Percentiles rank a stretch among this genome's conserved stretches.
Evolutionary conservation across 2,888 invertebrate species (phyloP).

Genomic region (Sphaerophoria rueppellii): DNA sequence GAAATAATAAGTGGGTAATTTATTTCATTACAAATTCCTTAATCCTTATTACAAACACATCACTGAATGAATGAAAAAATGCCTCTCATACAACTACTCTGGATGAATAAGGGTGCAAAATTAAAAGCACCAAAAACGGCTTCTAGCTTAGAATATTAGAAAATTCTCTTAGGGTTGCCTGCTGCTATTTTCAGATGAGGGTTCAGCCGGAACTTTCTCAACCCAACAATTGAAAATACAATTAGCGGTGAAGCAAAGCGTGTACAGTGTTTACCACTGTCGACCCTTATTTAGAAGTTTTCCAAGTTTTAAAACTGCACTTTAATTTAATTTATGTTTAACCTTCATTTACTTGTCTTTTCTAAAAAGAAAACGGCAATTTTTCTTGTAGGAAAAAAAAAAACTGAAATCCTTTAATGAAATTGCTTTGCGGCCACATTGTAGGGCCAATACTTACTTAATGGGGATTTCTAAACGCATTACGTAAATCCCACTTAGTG

Average conservation of each 20-base stretch:
- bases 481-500: constrained; percentile 67
- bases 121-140: constrained; percentile 17
- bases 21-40: constrained; percentile 75
- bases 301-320: constrained; percentile 47
- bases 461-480: constrained; percentile 50
- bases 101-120: constrained; percentile 17
- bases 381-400: constrained; percentile 18
- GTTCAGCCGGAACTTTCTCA: background rate
- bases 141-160: constrained; percentile 40
- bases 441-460: constrained; percentile 10
- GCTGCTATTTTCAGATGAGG: constrained; percentile 13
- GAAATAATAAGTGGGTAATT: constrained; percentile 69
- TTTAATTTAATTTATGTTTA: constrained; percentile 63
- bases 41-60: constrained; percentile 73
- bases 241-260: constrained; percentile 60
- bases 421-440: constrained; percentile 61
- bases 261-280: constrained; percentile 20
- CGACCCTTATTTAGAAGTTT: constrained; percentile 36
- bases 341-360: constrained; percentile 38
- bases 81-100: background rate
- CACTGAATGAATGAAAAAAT: constrained; percentile 41
- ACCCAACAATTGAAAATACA: constrained; percentile 60
- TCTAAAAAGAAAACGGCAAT: constrained; percentile 1
- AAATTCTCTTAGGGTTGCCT: constrained; percentile 53
- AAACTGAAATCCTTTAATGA: constrained; percentile 68